Evolutionary conservation across 2,888 invertebrate species (phyloP), one percentile per base, ranked within the genome.

Genomic region (Drosophila anomelani): DNA sequence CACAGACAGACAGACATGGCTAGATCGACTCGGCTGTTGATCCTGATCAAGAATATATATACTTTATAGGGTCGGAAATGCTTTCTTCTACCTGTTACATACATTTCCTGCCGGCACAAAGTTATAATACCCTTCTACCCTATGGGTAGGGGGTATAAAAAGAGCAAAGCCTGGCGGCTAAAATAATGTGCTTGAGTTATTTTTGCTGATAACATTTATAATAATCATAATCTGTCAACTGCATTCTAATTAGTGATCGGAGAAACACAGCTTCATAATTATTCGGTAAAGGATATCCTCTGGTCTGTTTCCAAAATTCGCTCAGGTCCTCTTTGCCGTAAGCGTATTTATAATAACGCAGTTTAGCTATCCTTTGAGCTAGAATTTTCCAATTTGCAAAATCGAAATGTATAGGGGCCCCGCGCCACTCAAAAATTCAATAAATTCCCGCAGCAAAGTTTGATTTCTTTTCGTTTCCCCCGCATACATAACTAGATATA

Each of bases 361-460:
- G 20, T 3, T 53, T 4, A 12, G 5, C 32, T 15, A 41, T 64
- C 29, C 20, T 41, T 49, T 23, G 41, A 55, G n/a, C 12, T 55
- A 12, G 41, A 49, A 20, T 29, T 67, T 39, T n/a, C 29, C 36
- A 23, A 23, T 46, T 32, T 47, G 12, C 29, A 20, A 34, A n/a
- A 44, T 36, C 5, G 12, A 9, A 3, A 34, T 29, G 34, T 13
- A 47, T 29, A 39, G 10, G 4, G 9, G 7, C 10, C 47, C n/a
- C 29, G 29, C 55, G 26, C 39, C 36, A 20, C n/a, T 66, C 46
- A 68, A 68, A 64, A 64, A 68, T 68, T 49, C 41, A 68, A 43
- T 68, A 15, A 47, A 49, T 55, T 64, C 64, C 36, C 64, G 41
- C 41, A 55, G 34, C 29, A 55, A 68, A 49, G 55, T 67, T 64